Percentiles rank a stretch among this genome's conserved stretches.
Conservation (phyloP, 2,888 invertebrate species). For the Neuroscelio doddi region DNA sequence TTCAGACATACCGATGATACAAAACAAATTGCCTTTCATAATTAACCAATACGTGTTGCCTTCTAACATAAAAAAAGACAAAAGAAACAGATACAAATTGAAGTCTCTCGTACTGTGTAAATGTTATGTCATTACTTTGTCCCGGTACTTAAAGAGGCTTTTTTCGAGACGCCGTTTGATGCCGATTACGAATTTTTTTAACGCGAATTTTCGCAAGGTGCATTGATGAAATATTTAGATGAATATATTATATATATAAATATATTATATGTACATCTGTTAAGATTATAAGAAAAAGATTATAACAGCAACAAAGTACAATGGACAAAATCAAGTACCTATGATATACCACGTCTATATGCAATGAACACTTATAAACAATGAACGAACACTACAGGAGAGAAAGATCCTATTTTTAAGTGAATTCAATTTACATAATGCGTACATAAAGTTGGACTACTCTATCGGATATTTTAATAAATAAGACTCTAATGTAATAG, state of each 20-base stretch:
- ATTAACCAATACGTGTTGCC: slow-evolving; percentile 71
- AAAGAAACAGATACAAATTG: slow-evolving; percentile 55
- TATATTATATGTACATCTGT: slow-evolving; percentile 48
- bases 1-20: slow-evolving; percentile 71
- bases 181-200: slow-evolving; percentile 53
- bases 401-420: slow-evolving; percentile 69
- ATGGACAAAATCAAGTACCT: slow-evolving; percentile 68
- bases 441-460: slow-evolving; percentile 68
- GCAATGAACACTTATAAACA: slow-evolving; percentile 65
- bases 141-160: slow-evolving; percentile 65
- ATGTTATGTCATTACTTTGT: slow-evolving; percentile 54
- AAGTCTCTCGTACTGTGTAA: slow-evolving; percentile 53
- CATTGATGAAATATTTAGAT: slow-evolving; percentile 41
- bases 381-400: slow-evolving; percentile 61
- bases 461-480: slow-evolving; percentile 69
- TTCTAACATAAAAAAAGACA: slow-evolving; percentile 64
- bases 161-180: slow-evolving; percentile 51
- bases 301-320: slow-evolving; percentile 61
- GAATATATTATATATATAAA: slow-evolving; percentile 34
- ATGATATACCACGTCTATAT: slow-evolving; percentile 65
- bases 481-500: slow-evolving; percentile 71
- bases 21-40: slow-evolving; percentile 71
- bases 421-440: slow-evolving; percentile 68
- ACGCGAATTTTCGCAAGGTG: slow-evolving; percentile 40
- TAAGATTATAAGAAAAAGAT: slow-evolving; percentile 42